Evolutionary conservation across 2,113 vertebrate species (phyloP), one percentile per base, ranked within the genome.

Genomic region (Amia ocellicauda): DNA sequence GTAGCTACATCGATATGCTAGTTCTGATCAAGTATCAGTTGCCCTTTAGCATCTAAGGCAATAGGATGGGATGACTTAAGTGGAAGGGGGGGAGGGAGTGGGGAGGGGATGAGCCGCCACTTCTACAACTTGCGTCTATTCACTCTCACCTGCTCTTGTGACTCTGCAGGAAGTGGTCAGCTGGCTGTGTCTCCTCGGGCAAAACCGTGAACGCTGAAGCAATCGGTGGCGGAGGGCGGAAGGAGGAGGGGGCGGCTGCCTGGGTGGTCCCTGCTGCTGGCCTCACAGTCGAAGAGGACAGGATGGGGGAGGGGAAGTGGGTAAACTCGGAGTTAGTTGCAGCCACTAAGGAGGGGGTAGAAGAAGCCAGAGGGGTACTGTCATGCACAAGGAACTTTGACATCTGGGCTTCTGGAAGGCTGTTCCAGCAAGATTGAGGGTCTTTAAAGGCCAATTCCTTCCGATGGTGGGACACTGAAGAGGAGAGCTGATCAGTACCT

Each of bases 121-220:
- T 16, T 49, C 29, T 65, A 53, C n/a, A n/a, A n/a, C 45, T 41
- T 27, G 22, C 62, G 63, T 54, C 64, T 10, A 29, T 78, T 72
- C 47, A 72, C 70, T 83, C 95, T 98, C 94, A 98, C 96, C 95
- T 99, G 93, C 64, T 86, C 23, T 41, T 78, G 77, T 78, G 89
- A 83, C 71, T 88, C 75, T 77, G 80, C 74, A 86, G 62, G 58
- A 74, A 80, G 81, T 87, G 77, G 85, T 86, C 88, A 81, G 86
- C 87, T 73, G 81, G 85, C 78, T 86, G 92, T 89, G 87, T 93
- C 92, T 96, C 93, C 92, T 89, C 85, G 82, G 95, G 92, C 85
- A 92, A 86, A 92, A 95, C 90, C 87, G 80, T 85, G 87, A 90
- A 90, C 56, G 80, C 81, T 69, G 88, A 75, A 73, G 78, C 79